A percentile compares a stretch with the other conserved stretches of the same genome.
Evolutionary conservation across 2,113 vertebrate species (phyloP).

Genomic region (Scomber scombrus): DNA sequence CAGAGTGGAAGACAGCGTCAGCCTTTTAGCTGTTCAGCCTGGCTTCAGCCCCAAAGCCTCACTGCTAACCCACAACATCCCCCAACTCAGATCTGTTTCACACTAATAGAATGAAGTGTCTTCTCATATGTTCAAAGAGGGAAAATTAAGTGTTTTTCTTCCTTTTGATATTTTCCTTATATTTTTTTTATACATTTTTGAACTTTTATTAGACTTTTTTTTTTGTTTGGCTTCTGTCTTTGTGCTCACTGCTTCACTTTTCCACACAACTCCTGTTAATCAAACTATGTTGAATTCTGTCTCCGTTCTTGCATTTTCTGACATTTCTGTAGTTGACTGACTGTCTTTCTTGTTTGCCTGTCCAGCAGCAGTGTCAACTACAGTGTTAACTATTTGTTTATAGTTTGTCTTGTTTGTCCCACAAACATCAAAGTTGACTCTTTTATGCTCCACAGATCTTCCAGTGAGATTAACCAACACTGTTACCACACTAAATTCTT

Average conservation of each 20-base stretch:
- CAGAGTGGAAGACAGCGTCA: slow-evolving; percentile 43
- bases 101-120: slow-evolving; percentile 1
- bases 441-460: too few species aligned
- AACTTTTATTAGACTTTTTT: background rate
- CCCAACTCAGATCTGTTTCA: slow-evolving; percentile 13
- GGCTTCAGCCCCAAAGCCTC: slow-evolving; percentile 47
- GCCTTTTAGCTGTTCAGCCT: slow-evolving; percentile 50
- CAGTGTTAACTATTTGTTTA: background rate
- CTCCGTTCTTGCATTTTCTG: background rate
- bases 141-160: slow-evolving; percentile 6
- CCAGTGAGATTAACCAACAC: slow-evolving; percentile 8
- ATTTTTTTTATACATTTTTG: background rate
- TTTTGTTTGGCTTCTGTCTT: background rate
- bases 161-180: slow-evolving; percentile 3
- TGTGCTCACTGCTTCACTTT: background rate
- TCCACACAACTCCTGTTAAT: slow-evolving; percentile 19
- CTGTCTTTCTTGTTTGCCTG: slow-evolving; percentile 2
- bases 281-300: background rate
- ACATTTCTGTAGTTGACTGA: background rate
- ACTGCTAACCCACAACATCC: slow-evolving; percentile 30
- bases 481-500: background rate
- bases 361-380: slow-evolving; percentile 1
- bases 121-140: background rate
- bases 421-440: slow-evolving; percentile 3
- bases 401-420: slow-evolving; percentile 22